phyloP scores from a whole-genome alignment of 1,140 invertebrate species.

The Magallana gigas region DNA sequence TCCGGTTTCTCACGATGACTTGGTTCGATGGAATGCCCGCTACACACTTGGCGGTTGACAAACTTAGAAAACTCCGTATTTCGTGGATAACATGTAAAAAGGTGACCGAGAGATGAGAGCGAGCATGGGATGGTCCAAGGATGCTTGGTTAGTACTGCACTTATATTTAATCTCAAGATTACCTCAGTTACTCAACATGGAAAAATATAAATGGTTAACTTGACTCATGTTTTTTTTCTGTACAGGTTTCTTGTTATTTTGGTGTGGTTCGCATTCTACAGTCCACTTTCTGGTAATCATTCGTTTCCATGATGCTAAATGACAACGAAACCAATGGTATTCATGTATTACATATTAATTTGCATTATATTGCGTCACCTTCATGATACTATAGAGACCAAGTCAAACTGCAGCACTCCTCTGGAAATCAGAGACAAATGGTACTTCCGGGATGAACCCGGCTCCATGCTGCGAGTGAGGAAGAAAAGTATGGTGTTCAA shows the following conservation, averaged over 20 bases:
- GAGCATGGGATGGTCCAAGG: neutral
- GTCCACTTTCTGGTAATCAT: neutral
- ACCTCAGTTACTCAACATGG: too few species aligned
- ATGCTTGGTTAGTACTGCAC: neutral
- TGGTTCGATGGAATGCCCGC: neutral
- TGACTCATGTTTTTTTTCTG: too few species aligned
- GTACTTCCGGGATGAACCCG: slow-evolving; percentile 56
- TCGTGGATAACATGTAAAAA: too few species aligned
- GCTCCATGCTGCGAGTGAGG: slow-evolving; percentile 59
- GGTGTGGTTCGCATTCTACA: neutral
- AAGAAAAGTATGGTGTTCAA: slow-evolving; percentile 58
- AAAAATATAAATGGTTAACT: too few species aligned
- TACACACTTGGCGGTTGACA: too few species aligned
- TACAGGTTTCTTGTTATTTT: neutral
- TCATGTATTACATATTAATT: too few species aligned
- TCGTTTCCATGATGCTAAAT: too few species aligned
- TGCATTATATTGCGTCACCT: too few species aligned
- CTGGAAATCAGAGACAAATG: slow-evolving; percentile 60
- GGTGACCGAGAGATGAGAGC: neutral
- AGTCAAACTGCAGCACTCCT: slow-evolving; percentile 45
- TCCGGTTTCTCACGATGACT: slow-evolving; percentile 22
- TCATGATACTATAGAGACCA: slow-evolving; percentile 16
- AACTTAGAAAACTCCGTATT: neutral
- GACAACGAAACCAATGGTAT: too few species aligned
- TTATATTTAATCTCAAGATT: too few species aligned